These are phyloP conservation scores for Galaxea fascicularis DNA, from an alignment of 92 coral and sea anemone genomes.

Conservation along the genomic window DNA sequence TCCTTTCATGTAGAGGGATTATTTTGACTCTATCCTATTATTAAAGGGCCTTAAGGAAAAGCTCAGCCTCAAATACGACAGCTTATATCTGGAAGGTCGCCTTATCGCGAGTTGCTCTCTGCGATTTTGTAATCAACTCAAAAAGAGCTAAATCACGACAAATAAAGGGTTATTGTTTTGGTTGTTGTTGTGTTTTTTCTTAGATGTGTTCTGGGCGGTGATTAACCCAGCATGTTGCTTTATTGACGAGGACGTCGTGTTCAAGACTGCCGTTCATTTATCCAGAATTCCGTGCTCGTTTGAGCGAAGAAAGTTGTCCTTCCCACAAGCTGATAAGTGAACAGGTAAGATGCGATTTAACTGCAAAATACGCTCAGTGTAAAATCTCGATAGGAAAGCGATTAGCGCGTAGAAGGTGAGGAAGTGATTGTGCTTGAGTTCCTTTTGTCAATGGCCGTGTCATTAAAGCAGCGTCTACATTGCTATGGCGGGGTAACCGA, in stretches of 20 bases:
- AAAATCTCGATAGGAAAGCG: slow-evolving; percentile 26
- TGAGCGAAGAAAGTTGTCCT: not conserved
- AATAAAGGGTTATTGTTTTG: slow-evolving; percentile 41
- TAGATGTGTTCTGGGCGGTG: slow-evolving; percentile 19
- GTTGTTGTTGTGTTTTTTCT: not conserved
- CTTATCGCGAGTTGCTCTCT: not conserved
- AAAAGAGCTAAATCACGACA: not conserved
- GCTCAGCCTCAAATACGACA: slow-evolving; percentile 24
- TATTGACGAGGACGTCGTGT: not conserved
- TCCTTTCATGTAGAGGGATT: slow-evolving; percentile 45
- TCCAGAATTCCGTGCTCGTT: slow-evolving; percentile 6
- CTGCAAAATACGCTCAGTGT: slow-evolving; percentile 16
- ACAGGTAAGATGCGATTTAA: slow-evolving; percentile 19
- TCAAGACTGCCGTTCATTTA: not conserved
- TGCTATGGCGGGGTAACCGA: not conserved
- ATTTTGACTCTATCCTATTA: slow-evolving; percentile 45
- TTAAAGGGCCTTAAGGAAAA: slow-evolving; percentile 33
- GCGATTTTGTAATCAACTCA: slow-evolving; percentile 15
- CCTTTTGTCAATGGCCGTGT: slow-evolving; percentile 16
- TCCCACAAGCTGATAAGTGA: slow-evolving; percentile 21
- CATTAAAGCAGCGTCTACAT: not conserved
- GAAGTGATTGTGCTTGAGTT: slow-evolving; percentile 39
- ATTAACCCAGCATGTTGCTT: slow-evolving; percentile 28
- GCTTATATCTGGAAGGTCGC: slow-evolving; percentile 31
- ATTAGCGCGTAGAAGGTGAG: slow-evolving; percentile 10